Evolutionary conservation across 2,113 vertebrate species (phyloP), one percentile per base, ranked within the genome.

Genomic region (Trematocara zebra): DNA sequence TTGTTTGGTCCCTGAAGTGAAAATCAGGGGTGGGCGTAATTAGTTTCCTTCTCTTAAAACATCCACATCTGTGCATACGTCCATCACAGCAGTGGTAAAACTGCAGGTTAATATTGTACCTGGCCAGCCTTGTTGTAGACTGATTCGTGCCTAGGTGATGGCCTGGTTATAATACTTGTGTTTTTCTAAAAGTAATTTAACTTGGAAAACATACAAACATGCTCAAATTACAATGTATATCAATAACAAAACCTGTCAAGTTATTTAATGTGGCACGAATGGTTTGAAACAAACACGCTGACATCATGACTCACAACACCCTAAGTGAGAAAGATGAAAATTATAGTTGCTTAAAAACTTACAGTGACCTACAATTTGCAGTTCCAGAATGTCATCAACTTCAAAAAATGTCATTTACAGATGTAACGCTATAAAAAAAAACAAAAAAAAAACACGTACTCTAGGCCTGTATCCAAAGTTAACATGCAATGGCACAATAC

Each of bases 1-100:
- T 84, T 87, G 85, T 92, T 90, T 87, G 82, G 67, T 91, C 81
- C 49, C 85, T 59, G 14, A 78, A 84, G 84, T 84, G 26, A 85
- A 83, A 87, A 37, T 52, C 31, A 83, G 56, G 26, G 61, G n/a
- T 52, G 69, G 54, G 31, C 15, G 69, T 53, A 47, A 53, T 80
- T 64, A 72, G n/a, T 69, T 85, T 49, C 7, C 8, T 28, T 80
- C 56, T 83, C 28, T 84, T 85, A 8, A 81, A 74, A 44, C 37
- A 72, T 76, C 15, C 8, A 72, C 61, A 80, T 83, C 74, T 78
- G 47, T 78, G 81, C 81, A 81, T 74, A 64, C 54, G 42, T 85
- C 83, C 35, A 79, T 81, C 57, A 35, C 40, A 49, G 61, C 53
- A 81, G 33, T 6, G 23, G 33, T 33, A 23, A 7, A 78, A 56